phyloP scores from a whole-genome alignment of 1,140 invertebrate species.

The Acyrthosiphon pisum region DNA sequence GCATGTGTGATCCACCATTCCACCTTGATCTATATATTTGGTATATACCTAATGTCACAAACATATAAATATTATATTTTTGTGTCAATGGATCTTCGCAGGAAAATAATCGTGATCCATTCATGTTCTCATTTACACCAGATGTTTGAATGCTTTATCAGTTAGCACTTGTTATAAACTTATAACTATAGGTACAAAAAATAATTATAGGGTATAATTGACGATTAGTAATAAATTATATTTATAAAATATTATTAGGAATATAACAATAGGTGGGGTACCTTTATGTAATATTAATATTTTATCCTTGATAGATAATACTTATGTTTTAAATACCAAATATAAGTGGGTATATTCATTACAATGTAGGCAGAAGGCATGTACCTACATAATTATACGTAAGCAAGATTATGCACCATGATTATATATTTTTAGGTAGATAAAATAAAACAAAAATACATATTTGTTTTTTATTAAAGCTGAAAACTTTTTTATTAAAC shows the following conservation, averaged over 20 bases:
- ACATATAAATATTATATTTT: neutral
- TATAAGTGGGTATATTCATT: neutral
- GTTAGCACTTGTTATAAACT: neutral
- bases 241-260: neutral
- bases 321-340: neutral
- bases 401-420: too few relatives aligned
- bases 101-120: too few relatives aligned
- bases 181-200: neutral
- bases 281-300: neutral
- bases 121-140: too few relatives aligned
- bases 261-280: neutral
- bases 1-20: neutral
- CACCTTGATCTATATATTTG: too few relatives aligned
- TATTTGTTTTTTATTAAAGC: too few relatives aligned
- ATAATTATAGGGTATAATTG: neutral
- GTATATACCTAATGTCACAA: neutral
- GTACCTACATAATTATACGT: too few relatives aligned
- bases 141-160: neutral
- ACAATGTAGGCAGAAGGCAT: neutral
- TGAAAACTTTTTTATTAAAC: too few relatives aligned
- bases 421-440: too few relatives aligned
- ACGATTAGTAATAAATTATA: neutral
- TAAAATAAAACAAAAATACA: too few relatives aligned
- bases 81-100: too few relatives aligned
- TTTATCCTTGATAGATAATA: conserved; percentile 2